phyloP scores from a whole-genome alignment of 1,140 invertebrate species.

The Polypedilum vanderplanki region DNA sequence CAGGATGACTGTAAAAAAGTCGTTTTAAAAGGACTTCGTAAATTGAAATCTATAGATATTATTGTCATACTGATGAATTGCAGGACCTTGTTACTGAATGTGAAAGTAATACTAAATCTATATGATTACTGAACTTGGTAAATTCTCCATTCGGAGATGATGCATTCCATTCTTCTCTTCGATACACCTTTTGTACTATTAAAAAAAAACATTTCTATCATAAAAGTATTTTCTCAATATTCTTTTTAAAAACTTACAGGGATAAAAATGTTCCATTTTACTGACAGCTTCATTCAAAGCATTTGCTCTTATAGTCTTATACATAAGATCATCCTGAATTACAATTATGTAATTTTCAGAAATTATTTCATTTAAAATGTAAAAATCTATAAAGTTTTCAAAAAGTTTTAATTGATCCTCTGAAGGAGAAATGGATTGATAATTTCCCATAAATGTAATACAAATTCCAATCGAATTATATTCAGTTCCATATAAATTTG shows the following conservation, averaged over 20 bases:
- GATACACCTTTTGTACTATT: background rate
- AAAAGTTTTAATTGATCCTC: background rate
- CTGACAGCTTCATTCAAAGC: background rate
- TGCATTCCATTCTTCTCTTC: background rate
- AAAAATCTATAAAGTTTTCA: background rate
- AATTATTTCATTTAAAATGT: background rate
- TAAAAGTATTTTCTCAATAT: too few relatives aligned
- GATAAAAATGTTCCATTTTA: background rate
- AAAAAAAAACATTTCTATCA: background rate
- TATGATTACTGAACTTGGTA: background rate
- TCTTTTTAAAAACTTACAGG: background rate
- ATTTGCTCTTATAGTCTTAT: background rate
- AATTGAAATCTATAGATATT: too few relatives aligned
- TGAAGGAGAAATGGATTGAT: too few relatives aligned
- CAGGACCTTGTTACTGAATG: background rate
- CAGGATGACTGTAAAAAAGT: background rate
- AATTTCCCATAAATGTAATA: too few relatives aligned
- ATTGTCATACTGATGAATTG: background rate
- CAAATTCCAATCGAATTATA: too few relatives aligned
- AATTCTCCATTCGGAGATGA: background rate
- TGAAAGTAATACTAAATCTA: background rate
- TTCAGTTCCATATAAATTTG: constrained; percentile 48
- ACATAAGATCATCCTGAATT: background rate
- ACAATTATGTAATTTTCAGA: background rate
- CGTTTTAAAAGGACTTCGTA: too few relatives aligned